These are phyloP conservation scores for Hydrolagus affinis DNA, from an alignment of 2,113 vertebrate genomes.

Conservation along the genomic window DNA sequence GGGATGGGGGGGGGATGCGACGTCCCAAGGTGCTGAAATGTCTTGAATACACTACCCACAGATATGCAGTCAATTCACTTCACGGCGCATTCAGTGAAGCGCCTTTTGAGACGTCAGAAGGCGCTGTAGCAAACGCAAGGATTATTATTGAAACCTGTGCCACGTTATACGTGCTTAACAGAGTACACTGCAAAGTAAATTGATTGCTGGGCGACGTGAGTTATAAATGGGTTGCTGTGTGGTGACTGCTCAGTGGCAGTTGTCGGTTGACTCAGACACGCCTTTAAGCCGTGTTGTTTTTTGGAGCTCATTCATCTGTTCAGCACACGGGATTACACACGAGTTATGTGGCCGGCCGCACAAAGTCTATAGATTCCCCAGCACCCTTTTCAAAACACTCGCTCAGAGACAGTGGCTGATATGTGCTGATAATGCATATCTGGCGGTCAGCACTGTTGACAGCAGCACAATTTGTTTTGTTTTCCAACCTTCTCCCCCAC, in stretches of 20 bases:
- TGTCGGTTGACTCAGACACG: neutral
- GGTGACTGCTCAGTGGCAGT: neutral
- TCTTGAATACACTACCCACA: too few species aligned
- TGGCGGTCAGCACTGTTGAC: neutral
- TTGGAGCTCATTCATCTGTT: neutral
- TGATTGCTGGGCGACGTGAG: too few species aligned
- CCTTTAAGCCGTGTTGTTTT: neutral
- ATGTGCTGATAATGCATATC: conserved; percentile 5
- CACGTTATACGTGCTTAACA: too few species aligned
- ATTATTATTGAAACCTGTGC: too few species aligned
- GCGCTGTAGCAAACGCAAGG: too few species aligned
- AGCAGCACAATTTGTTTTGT: neutral
- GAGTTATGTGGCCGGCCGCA: neutral
- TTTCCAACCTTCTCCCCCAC: neutral
- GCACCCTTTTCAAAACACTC: neutral
- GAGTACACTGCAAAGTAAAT: too few species aligned
- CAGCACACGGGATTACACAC: neutral
- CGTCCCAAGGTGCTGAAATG: too few species aligned
- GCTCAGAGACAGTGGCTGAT: neutral
- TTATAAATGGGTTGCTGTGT: neutral
- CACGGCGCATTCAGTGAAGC: too few species aligned
- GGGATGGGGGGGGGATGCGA: too few species aligned
- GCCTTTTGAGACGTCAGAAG: too few species aligned
- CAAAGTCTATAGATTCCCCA: neutral
- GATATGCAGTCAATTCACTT: too few species aligned